Evolutionary conservation across 2,888 invertebrate genomes (phyloP).

Genomic region (Polyploca ridens): DNA sequence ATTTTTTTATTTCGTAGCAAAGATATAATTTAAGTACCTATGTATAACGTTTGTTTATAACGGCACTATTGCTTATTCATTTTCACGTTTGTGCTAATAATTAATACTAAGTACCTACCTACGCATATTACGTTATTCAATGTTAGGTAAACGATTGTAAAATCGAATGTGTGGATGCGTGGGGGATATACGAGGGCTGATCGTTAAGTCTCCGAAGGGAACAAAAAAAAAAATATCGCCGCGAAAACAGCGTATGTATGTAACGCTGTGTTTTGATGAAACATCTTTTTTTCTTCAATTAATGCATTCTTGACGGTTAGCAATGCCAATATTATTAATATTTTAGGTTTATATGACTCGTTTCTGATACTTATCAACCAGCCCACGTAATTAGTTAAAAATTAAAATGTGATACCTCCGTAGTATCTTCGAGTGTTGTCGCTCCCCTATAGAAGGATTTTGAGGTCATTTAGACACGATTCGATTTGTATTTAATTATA

Average conservation of each 20-base stretch:
- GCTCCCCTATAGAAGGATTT: constrained; percentile 56
- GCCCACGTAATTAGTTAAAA: constrained; percentile 43
- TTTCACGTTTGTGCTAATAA: constrained; percentile 48
- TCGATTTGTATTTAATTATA: constrained; percentile 23
- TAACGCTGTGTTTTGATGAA: too few species aligned
- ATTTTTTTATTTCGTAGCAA: constrained; percentile 36
- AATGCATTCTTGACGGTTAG: too few species aligned
- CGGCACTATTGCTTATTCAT: constrained; percentile 64
- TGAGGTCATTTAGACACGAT: constrained; percentile 32
- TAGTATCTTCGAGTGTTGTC: constrained; percentile 55
- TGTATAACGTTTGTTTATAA: constrained; percentile 45
- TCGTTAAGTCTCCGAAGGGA: too few species aligned
- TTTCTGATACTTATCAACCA: too few species aligned
- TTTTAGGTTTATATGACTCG: too few species aligned
- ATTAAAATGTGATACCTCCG: constrained; percentile 65
- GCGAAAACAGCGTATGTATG: too few species aligned
- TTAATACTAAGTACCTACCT: constrained; percentile 35
- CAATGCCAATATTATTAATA: too few species aligned
- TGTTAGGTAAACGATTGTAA: constrained; percentile 55
- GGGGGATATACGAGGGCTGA: constrained; percentile 22
- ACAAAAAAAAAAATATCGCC: too few species aligned
- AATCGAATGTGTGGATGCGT: constrained; percentile 25
- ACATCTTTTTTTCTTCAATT: too few species aligned
- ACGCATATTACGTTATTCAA: constrained; percentile 44
- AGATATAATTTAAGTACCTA: constrained; percentile 26